Evolutionary conservation across 1,140 invertebrate genomes (phyloP), one percentile per base, ranked within the genome.

Genomic region (Lepidotrigona ventralis): DNA sequence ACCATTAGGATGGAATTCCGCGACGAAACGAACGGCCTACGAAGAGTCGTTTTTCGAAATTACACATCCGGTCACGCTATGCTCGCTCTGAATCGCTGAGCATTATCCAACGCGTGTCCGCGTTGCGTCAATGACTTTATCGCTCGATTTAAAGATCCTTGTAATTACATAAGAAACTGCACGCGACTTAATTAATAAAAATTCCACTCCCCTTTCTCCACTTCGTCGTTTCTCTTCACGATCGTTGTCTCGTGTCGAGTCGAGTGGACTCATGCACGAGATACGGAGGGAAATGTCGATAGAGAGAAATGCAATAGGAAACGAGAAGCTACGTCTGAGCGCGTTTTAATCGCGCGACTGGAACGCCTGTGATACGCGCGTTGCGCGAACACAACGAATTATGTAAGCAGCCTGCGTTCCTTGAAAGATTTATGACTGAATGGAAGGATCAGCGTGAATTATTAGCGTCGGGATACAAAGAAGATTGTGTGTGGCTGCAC

Each of bases 11-110:
- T 29, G 80, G 69, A 86, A 86, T 88, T 88, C 72, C 77, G 72
- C 73, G 70, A 85, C 79, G 79, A 76, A 46, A 46, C 60, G 51
- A 46, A 46, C 60, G 51, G 69, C 71, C 39, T 70, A 75, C 69
- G 73, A 54, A 56, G 39, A 63, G 60, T 46, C 71, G 75, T 88
- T 89, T 88, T 88, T 86, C 81, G 72, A 89, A 89, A 89, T 89
- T 86, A 88, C 74, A 58, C 81, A 82, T 85, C 84, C 84, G 74
- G 83, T 88, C 87, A 88, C 87, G 87, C 86, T 83, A 88, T 75
- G 68, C 66, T 87, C 75, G 70, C 54, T 78, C 84, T 46, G 81
- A 77, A 83, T 86, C 82, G 69, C 51, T 68, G 73, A 81, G 72
- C 83, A 85, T 82, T 79, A 82, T 82, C 78, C 83, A 72, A 88